phyloP scores from a whole-genome alignment of 2,888 invertebrate species.

The Zhuqinia jingwanae region DNA sequence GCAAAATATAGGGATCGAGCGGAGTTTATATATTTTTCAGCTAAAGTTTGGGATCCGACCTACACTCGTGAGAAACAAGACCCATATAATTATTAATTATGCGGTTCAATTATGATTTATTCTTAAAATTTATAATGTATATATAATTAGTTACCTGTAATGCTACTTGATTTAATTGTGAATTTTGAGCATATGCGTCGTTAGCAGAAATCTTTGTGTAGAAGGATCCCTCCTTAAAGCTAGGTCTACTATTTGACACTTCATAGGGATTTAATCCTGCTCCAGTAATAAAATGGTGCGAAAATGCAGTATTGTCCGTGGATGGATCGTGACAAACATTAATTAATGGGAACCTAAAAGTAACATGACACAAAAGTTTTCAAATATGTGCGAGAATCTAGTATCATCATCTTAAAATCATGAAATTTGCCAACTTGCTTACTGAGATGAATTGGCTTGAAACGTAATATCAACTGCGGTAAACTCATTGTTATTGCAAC shows the following conservation, averaged over 20 bases:
- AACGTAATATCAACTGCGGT: conserved; percentile 70
- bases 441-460: conserved; percentile 46
- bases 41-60: conserved; percentile 73
- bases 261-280: conserved; percentile 71
- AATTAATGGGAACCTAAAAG: conserved; percentile 74
- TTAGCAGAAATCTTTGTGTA: conserved; percentile 72
- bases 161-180: conserved; percentile 67
- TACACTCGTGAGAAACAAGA: too few species aligned
- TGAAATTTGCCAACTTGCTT: too few species aligned
- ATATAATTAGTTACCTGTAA: too few species aligned
- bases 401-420: too few species aligned
- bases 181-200: conserved; percentile 71
- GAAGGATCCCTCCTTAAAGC: conserved; percentile 75
- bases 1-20: conserved; percentile 75
- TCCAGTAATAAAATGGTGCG: conserved; percentile 73
- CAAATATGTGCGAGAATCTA: too few species aligned
- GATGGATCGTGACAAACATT: conserved; percentile 73
- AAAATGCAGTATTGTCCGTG: conserved; percentile 62
- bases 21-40: conserved; percentile 73
- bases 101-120: too few species aligned
- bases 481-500: conserved; percentile 59
- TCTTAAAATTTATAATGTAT: too few species aligned
- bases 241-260: conserved; percentile 75
- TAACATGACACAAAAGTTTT: background rate
- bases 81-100: too few species aligned